Conservation (phyloP, 2,888 invertebrate species). For the Drosophila maculinotata region DNA sequence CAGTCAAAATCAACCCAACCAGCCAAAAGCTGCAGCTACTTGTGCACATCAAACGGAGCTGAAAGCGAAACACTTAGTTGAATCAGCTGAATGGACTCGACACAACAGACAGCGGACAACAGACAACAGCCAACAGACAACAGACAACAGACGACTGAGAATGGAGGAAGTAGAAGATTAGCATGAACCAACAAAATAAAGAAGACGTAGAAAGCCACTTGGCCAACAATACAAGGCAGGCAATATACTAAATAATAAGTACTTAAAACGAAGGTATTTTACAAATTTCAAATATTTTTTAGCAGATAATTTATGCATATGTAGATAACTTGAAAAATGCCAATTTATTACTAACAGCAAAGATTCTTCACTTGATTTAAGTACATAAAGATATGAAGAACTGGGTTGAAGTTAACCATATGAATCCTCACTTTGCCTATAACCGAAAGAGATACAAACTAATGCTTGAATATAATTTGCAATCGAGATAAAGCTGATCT, state of each 20-base stretch:
- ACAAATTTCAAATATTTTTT: background rate
- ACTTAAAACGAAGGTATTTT: background rate
- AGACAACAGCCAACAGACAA: background rate
- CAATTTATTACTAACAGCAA: too few relatives aligned
- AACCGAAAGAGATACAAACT: too few relatives aligned
- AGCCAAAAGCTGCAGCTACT: slow-evolving; percentile 54
- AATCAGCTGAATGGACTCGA: slow-evolving; percentile 47
- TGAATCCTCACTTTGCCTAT: too few relatives aligned
- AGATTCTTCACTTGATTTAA: too few relatives aligned
- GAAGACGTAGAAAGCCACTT: background rate
- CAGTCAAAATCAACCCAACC: slow-evolving; percentile 44
- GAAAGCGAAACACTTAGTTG: slow-evolving; percentile 72
- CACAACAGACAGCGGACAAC: slow-evolving; percentile 12
- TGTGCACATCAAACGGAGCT: slow-evolving; percentile 71
- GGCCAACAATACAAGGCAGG: background rate
- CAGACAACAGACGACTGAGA: background rate
- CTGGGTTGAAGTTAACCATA: too few relatives aligned
- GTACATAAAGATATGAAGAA: too few relatives aligned
- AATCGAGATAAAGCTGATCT: too few relatives aligned
- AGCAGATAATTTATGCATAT: background rate
- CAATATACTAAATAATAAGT: slow-evolving; percentile 14
- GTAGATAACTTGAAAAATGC: too few relatives aligned
- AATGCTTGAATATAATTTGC: too few relatives aligned
- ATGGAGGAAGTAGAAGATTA: background rate
- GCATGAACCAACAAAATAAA: background rate